These are phyloP conservation scores for Peromyscus californicus DNA, from an alignment of 2,113 vertebrate species.

Conservation along the genomic window DNA sequence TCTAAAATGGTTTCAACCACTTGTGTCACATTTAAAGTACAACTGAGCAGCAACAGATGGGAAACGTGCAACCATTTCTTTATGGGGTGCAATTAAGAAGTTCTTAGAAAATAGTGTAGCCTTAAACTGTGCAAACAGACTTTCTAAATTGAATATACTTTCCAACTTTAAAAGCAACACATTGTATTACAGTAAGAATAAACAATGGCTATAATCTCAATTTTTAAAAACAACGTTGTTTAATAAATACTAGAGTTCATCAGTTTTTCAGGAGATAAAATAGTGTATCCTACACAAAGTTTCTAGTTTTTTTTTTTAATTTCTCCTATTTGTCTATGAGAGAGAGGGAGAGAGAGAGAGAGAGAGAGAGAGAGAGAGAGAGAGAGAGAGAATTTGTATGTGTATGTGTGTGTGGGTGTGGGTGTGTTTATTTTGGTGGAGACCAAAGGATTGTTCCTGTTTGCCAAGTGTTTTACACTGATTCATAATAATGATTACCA, in stretches of 20 bases:
- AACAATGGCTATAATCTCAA: not conserved
- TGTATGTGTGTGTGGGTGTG: not conserved
- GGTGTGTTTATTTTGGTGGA: not conserved
- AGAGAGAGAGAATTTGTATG: not conserved
- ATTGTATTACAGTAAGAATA: not conserved
- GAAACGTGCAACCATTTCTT: not conserved
- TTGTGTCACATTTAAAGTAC: slow-evolving; percentile 36
- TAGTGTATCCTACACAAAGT: not conserved
- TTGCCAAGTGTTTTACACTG: not conserved
- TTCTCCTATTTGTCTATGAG: not conserved
- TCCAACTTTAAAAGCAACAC: not conserved
- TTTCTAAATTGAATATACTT: not conserved
- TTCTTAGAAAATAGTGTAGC: not conserved
- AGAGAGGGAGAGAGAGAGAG: too few relatives aligned
- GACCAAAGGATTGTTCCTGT: not conserved
- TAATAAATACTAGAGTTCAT: not conserved
- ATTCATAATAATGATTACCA: not conserved
- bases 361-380: too few relatives aligned
- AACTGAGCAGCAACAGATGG: slow-evolving; percentile 50
- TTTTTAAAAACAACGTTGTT: not conserved
- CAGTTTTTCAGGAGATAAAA: not conserved
- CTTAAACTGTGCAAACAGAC: not conserved
- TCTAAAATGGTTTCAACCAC: not conserved
- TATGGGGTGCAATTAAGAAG: not conserved
- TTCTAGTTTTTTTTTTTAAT: not conserved